Conservation (phyloP, 2,113 vertebrate genomes). For the Tretioscincus oriximinensis region DNA sequence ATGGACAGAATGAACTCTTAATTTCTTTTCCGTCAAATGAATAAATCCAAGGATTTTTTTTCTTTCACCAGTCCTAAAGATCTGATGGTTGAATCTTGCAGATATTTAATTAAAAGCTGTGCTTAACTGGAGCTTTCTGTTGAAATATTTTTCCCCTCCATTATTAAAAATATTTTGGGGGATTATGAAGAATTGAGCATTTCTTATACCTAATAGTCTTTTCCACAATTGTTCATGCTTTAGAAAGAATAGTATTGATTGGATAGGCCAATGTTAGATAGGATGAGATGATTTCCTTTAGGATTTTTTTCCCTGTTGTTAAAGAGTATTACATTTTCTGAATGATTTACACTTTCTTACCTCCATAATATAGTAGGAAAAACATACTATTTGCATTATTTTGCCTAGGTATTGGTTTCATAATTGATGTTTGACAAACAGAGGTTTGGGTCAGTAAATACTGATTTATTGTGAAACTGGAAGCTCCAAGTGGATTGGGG, state of each 20-base stretch:
- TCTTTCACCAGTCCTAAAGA: conserved; percentile 27
- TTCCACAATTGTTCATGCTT: neutral
- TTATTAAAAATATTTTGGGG: conserved; percentile 2
- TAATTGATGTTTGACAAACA: neutral
- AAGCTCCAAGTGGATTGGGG: neutral
- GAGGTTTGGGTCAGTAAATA: neutral
- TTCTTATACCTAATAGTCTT: neutral
- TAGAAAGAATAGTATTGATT: neutral
- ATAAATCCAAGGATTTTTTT: neutral
- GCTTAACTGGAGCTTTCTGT: conserved; percentile 37
- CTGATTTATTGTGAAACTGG: too few relatives aligned
- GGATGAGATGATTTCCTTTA: neutral
- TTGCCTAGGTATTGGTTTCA: neutral
- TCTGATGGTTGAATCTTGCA: conserved; percentile 25
- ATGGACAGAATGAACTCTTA: conserved; percentile 3
- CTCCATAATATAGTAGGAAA: neutral
- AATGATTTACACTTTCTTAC: neutral
- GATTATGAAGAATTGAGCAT: conserved; percentile 11
- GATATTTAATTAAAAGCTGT: conserved; percentile 37
- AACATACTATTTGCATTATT: neutral
- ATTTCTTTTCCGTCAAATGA: neutral
- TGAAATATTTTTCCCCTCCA: neutral
- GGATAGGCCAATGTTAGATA: neutral
- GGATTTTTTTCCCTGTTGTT: neutral
- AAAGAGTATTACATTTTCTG: neutral